phyloP scores from a whole-genome alignment of 2,113 vertebrate species.

The Corvus cornix region DNA sequence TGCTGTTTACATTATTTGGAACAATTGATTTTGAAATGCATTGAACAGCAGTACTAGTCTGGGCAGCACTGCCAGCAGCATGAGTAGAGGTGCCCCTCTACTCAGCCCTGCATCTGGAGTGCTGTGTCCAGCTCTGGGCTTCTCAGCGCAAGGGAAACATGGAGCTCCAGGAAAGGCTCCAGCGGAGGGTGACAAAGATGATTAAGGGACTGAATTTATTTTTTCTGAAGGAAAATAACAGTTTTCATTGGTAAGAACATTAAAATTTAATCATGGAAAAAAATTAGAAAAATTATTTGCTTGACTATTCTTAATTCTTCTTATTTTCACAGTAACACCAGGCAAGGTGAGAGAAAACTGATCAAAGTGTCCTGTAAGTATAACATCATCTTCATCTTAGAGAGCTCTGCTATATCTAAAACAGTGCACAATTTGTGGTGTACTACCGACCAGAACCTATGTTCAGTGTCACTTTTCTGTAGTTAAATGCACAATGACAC shows the following conservation, averaged over 20 bases:
- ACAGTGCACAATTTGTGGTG: rapidly evolving
- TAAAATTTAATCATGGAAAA: neutral
- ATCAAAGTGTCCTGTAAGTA: neutral
- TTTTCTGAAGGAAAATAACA: neutral
- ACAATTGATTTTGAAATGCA: neutral
- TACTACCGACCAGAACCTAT: neutral
- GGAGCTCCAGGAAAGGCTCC: too few species aligned
- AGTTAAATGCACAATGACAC: neutral
- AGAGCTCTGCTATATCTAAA: neutral
- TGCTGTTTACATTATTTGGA: neutral
- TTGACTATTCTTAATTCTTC: neutral
- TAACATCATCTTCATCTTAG: neutral
- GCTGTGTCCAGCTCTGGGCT: neutral
- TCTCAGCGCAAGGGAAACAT: neutral
- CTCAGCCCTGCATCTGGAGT: neutral
- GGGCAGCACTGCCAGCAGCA: neutral
- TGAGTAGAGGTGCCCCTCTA: neutral
- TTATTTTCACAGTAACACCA: neutral
- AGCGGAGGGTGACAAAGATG: rapidly evolving
- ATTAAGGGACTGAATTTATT: neutral
- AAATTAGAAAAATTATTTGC: neutral
- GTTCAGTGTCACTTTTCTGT: neutral
- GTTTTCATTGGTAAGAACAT: neutral
- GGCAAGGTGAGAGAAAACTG: neutral
- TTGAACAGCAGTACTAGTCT: neutral